Percentiles rank a stretch among this genome's conserved stretches.
These are phyloP conservation scores for Nanorana parkeri DNA, from an alignment of 2,113 vertebrate species.

Conservation along the genomic window DNA sequence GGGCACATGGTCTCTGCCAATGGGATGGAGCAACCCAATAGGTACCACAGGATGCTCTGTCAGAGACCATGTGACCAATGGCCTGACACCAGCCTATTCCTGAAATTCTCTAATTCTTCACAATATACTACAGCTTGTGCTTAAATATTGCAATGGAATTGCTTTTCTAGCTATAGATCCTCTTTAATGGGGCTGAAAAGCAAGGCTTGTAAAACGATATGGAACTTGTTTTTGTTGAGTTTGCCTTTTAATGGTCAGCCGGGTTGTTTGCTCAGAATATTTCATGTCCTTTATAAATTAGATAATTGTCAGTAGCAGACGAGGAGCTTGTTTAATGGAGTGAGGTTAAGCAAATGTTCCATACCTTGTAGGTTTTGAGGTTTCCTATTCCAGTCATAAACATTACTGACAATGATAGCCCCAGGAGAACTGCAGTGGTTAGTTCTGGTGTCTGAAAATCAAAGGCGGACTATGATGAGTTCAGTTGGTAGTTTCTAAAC, in stretches of 20 bases:
- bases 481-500: background rate
- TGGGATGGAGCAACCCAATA: too few species aligned
- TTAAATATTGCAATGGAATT: too few species aligned
- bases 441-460: constrained; percentile 1
- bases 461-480: background rate
- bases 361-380: constrained; percentile 46
- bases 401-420: constrained; percentile 40
- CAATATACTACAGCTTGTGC: too few species aligned
- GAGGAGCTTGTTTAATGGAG: constrained; percentile 21
- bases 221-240: constrained; percentile 11
- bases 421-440: background rate
- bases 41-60: too few species aligned
- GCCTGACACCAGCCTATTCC: too few species aligned
- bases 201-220: background rate
- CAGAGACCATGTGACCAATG: too few species aligned
- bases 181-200: constrained; percentile 12
- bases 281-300: constrained; percentile 51
- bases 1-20: too few species aligned
- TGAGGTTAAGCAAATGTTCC: constrained; percentile 53
- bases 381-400: constrained; percentile 52
- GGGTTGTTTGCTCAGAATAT: constrained; percentile 46
- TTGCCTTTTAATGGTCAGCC: constrained; percentile 22
- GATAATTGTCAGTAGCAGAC: constrained; percentile 50
- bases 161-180: too few species aligned
- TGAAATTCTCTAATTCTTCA: too few species aligned